A percentile compares a stretch with the other conserved stretches of the same genome.
Conservation (phyloP, 1,140 invertebrate genomes). For the Zaprionus vittiger region DNA sequence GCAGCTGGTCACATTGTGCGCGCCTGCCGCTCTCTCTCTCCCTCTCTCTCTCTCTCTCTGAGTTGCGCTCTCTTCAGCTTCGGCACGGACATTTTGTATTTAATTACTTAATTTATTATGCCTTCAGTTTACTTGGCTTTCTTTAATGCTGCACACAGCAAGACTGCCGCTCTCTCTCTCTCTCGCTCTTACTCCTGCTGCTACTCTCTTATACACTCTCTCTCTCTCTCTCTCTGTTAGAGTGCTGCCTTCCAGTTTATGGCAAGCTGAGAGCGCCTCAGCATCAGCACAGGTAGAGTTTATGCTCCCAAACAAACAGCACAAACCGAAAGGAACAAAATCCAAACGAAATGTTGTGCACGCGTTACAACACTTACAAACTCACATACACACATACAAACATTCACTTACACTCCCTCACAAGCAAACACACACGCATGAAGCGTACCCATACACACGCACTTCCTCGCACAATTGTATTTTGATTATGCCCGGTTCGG, state of each 20-base stretch:
- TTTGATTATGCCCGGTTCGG: conserved; percentile 82
- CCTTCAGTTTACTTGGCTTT: conserved; percentile 46
- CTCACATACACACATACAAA: conserved; percentile 22
- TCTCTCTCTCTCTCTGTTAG: conserved; percentile 15
- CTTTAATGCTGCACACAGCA: conserved; percentile 31
- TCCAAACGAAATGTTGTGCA: conserved; percentile 53
- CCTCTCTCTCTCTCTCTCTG: not conserved
- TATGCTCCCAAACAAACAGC: conserved; percentile 50
- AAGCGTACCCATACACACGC: conserved; percentile 17
- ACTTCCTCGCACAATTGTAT: conserved; percentile 76
- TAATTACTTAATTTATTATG: conserved; percentile 73
- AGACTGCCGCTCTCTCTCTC: not conserved
- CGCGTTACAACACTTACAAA: conserved; percentile 62
- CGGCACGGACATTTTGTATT: conserved; percentile 56
- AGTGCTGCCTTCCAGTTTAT: conserved; percentile 66
- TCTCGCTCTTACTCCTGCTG: not conserved
- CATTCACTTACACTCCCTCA: conserved; percentile 14
- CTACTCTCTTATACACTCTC: not conserved
- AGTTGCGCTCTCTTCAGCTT: not conserved
- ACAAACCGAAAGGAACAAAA: conserved; percentile 54
- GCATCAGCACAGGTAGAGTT: conserved; percentile 55
- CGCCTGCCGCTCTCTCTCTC: not conserved
- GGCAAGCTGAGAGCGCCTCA: conserved; percentile 53
- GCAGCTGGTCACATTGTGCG: conserved; percentile 21
- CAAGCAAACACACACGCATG: conserved; percentile 56